phyloP scores from a whole-genome alignment of 35 echinoderm and acorn worm species.

The Ophiothrix spiculata region DNA sequence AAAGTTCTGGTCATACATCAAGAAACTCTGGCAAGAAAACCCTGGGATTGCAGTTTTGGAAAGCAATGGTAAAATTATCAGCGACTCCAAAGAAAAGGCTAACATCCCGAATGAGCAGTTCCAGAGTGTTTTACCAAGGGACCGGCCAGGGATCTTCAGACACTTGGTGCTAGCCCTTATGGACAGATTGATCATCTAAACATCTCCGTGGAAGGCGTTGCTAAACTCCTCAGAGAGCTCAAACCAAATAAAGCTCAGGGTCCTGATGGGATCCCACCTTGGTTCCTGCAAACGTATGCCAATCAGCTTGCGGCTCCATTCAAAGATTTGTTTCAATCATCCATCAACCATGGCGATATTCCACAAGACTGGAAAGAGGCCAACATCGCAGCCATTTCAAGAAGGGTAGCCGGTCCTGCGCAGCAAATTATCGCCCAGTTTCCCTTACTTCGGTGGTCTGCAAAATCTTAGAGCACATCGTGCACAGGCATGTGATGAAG shows the following conservation, averaged over 20 bases:
- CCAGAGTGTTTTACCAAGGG: too few relatives aligned
- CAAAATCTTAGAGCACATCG: slow-evolving; percentile 42
- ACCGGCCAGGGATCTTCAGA: too few relatives aligned
- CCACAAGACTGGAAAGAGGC: slow-evolving; percentile 41
- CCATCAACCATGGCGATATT: slow-evolving; percentile 19
- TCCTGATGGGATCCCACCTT: slow-evolving; percentile 28
- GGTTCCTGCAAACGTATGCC: slow-evolving; percentile 22
- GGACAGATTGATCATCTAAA: too few relatives aligned
- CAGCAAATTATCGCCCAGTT: slow-evolving; percentile 47
- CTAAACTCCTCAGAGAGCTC: not conserved
- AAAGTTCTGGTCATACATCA: too few relatives aligned
- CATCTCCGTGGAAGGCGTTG: slow-evolving; percentile 14
- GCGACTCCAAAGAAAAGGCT: too few relatives aligned
- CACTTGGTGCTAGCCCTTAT: too few relatives aligned
- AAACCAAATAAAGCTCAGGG: slow-evolving; percentile 44
- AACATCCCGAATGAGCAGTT: too few relatives aligned
- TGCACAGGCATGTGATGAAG: slow-evolving; percentile 13
- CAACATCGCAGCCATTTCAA: slow-evolving; percentile 44
- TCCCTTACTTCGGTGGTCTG: slow-evolving; percentile 29
- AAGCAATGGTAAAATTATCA: too few relatives aligned
- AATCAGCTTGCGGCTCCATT: slow-evolving; percentile 23
- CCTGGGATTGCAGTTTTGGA: too few relatives aligned
- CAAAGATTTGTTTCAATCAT: slow-evolving; percentile 43
- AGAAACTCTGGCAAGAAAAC: too few relatives aligned
- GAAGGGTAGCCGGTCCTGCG: not conserved